These are phyloP conservation scores for Brachyhypopomus occidentalis DNA, from an alignment of 2,113 vertebrate genomes.

Conservation along the genomic window DNA sequence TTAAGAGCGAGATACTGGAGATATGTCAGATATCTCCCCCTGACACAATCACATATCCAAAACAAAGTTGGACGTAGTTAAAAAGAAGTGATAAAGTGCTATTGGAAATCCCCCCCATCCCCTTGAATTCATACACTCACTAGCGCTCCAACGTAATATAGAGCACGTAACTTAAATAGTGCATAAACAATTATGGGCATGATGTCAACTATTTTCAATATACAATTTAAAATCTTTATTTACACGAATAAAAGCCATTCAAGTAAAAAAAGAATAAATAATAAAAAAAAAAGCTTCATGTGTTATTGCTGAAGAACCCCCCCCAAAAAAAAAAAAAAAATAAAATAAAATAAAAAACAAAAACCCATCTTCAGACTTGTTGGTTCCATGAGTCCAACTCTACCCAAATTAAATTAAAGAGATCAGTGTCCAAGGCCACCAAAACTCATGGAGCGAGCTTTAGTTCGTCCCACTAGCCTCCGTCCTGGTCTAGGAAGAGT, in stretches of 20 bases:
- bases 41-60: too few relatives aligned
- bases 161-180: too few relatives aligned
- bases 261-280: neutral
- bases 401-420: neutral
- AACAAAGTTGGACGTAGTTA: too few relatives aligned
- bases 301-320: neutral
- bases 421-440: conserved; percentile 56
- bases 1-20: too few relatives aligned
- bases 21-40: too few relatives aligned
- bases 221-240: conserved; percentile 75
- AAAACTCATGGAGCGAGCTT: conserved; percentile 82
- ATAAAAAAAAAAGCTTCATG: too few relatives aligned
- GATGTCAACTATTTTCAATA: conserved; percentile 3
- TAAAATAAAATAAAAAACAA: neutral
- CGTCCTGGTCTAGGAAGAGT: conserved; percentile 64
- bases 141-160: too few relatives aligned
- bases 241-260: conserved; percentile 60
- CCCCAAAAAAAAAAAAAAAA: neutral
- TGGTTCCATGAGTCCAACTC: too few relatives aligned
- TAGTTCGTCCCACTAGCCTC: conserved; percentile 79
- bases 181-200: too few relatives aligned
- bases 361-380: neutral
- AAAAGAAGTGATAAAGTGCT: too few relatives aligned
- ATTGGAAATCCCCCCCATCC: too few relatives aligned
- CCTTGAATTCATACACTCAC: too few relatives aligned